Conservation (phyloP, 2,113 vertebrate species). For the Xyliphius kryptos region DNA sequence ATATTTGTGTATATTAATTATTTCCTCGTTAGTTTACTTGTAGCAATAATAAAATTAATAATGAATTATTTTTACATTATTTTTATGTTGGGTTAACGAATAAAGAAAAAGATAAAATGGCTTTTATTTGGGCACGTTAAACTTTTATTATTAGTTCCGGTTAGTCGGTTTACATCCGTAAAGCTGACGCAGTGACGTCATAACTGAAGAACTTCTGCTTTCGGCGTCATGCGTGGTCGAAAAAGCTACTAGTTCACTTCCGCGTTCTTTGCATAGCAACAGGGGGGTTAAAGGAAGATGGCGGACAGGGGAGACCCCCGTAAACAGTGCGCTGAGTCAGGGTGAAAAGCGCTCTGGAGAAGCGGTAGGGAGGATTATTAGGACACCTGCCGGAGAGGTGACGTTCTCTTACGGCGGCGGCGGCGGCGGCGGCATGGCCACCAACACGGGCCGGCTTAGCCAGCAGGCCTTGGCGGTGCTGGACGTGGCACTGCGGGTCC, state of each 20-base stretch:
- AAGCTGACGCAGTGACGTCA: neutral
- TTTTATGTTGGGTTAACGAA: too few relatives aligned
- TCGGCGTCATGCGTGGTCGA: slow-evolving; percentile 19
- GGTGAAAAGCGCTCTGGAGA: slow-evolving; percentile 10
- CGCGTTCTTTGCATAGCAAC: slow-evolving; percentile 51
- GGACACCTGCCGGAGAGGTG: slow-evolving; percentile 21
- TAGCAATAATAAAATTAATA: too few relatives aligned
- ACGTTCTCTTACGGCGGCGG: too few relatives aligned
- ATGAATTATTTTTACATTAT: too few relatives aligned
- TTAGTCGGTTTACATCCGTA: too few relatives aligned
- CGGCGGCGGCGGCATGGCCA: slow-evolving; percentile 71
- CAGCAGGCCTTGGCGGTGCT: slow-evolving; percentile 76
- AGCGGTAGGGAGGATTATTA: neutral
- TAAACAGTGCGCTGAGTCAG: too few relatives aligned
- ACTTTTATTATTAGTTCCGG: too few relatives aligned
- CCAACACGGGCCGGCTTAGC: slow-evolving; percentile 64
- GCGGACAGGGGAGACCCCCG: slow-evolving; percentile 46
- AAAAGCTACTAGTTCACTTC: slow-evolving; percentile 37
- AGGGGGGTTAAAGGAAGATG: slow-evolving; percentile 56
- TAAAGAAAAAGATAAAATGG: too few relatives aligned
- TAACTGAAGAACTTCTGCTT: slow-evolving; percentile 2
- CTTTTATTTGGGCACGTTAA: too few relatives aligned
- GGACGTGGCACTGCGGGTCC: slow-evolving; percentile 85
- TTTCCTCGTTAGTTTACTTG: too few relatives aligned
- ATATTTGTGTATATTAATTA: too few relatives aligned